Conservation (phyloP, 2,888 invertebrate species). For the Oscheius sp. region DNA sequence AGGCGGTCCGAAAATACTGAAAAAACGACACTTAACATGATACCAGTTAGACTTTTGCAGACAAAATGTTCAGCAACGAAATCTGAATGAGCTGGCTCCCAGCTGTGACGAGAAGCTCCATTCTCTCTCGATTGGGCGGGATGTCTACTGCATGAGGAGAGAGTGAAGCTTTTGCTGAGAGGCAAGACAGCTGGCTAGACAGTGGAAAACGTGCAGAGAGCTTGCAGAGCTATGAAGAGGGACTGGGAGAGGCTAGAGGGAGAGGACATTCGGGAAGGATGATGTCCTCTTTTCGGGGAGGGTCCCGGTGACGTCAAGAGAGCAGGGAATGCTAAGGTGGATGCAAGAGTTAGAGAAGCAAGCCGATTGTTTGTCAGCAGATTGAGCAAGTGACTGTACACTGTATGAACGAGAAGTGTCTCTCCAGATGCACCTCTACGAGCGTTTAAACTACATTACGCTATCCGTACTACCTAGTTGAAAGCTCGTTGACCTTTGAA, state of each 20-base stretch:
- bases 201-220: neutral
- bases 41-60: neutral
- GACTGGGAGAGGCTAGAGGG: conserved; percentile 4
- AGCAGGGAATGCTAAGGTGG: conserved; percentile 8
- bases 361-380: no score
- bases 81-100: neutral
- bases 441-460: no score
- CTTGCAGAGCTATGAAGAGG: neutral
- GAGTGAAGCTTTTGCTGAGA: conserved; percentile 4
- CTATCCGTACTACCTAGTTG: no score
- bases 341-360: no score
- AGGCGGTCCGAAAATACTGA: neutral
- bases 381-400: no score
- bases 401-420: no score
- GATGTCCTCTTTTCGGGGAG: neutral
- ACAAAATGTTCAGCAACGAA: neutral
- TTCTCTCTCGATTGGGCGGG: conserved; percentile 9
- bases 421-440: no score
- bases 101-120: neutral
- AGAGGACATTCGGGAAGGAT: conserved; percentile 3
- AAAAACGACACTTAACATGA: neutral
- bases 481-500: no score
- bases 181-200: neutral
- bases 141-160: conserved; percentile 1
- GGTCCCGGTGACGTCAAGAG: conserved; percentile 3